Percentiles rank a stretch among this genome's conserved stretches.
Evolutionary conservation across 2,797 vertebrate species (phyloP).

Genomic region (Gastrophryne carolinensis): DNA sequence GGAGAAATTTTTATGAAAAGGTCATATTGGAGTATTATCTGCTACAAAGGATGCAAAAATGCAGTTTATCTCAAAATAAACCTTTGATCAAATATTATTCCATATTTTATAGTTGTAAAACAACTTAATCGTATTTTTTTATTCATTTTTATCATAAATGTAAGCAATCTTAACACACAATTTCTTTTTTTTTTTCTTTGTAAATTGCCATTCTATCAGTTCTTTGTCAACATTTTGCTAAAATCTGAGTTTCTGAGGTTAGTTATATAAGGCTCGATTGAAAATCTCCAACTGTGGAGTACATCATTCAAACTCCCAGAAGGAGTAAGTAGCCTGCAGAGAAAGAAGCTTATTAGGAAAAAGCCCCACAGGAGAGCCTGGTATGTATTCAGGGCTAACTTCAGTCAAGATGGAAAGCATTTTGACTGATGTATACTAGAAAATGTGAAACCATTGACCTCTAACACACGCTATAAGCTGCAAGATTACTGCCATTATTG

Average conservation of each 20-base stretch:
- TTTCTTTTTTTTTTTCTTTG: not conserved
- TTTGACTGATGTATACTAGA: slow-evolving; percentile 50
- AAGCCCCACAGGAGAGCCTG: slow-evolving; percentile 40
- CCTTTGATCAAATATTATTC: too few species aligned
- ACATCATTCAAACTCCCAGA: slow-evolving; percentile 48
- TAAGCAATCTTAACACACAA: not conserved
- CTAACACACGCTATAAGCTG: slow-evolving; percentile 43
- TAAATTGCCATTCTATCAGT: slow-evolving; percentile 20
- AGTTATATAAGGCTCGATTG: slow-evolving; percentile 37
- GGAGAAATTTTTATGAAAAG: too few species aligned
- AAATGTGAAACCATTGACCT: slow-evolving; percentile 48
- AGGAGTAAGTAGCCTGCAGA: slow-evolving; percentile 46
- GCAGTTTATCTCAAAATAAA: too few species aligned
- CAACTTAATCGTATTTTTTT: not conserved
- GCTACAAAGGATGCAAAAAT: too few species aligned
- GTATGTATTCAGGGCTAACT: slow-evolving; percentile 50
- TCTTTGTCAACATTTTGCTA: slow-evolving; percentile 43
- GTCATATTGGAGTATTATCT: too few species aligned
- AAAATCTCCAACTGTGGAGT: slow-evolving; percentile 34
- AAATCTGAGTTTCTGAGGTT: slow-evolving; percentile 41
- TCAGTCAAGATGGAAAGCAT: slow-evolving; percentile 48
- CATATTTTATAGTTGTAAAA: too few species aligned
- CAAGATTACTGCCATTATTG: slow-evolving; percentile 50
- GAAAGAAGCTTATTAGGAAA: slow-evolving; percentile 54
- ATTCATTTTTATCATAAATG: not conserved